Conservation (phyloP, 1,140 invertebrate species). For the Polypedilum pembai region DNA sequence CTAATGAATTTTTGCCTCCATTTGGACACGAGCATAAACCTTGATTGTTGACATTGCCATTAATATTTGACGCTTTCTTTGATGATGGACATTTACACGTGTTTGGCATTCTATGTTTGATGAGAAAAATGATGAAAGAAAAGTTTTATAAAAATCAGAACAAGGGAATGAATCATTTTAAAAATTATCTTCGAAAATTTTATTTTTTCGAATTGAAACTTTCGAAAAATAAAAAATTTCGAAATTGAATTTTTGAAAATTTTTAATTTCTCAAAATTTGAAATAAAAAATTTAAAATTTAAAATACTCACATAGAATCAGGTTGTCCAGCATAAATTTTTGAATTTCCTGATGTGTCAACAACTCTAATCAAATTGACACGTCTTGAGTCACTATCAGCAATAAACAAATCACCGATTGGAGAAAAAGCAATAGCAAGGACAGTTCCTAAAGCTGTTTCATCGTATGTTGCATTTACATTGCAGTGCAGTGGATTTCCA, state of each 20-base stretch:
- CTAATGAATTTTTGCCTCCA: neutral
- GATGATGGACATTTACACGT: neutral
- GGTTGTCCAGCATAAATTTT: conserved; percentile 72
- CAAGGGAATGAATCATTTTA: too few relatives aligned
- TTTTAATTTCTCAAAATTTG: too few relatives aligned
- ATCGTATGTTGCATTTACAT: conserved; percentile 40
- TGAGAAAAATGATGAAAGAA: conserved; percentile 34
- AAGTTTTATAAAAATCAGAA: too few relatives aligned
- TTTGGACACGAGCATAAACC: neutral
- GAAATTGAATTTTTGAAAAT: too few relatives aligned
- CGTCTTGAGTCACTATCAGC: conserved; percentile 86
- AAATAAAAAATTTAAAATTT: conserved; percentile 11
- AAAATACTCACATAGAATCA: conserved; percentile 48
- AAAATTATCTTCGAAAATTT: too few relatives aligned
- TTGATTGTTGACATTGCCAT: neutral
- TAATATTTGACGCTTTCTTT: neutral
- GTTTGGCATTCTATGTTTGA: conserved; percentile 41
- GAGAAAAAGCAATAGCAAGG: conserved; percentile 79
- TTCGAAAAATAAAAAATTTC: too few relatives aligned
- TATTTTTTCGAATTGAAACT: too few relatives aligned
- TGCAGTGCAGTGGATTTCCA: conserved; percentile 81
- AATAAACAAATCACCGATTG: conserved; percentile 86
- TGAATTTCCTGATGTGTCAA: conserved; percentile 75
- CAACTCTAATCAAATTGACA: conserved; percentile 77
- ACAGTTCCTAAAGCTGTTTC: conserved; percentile 65